Percentiles rank a stretch among this genome's conserved stretches.
phyloP scores from a whole-genome alignment of 30 jellyfish, hydroid and myxozoan species.

The Aurelia sp. region DNA sequence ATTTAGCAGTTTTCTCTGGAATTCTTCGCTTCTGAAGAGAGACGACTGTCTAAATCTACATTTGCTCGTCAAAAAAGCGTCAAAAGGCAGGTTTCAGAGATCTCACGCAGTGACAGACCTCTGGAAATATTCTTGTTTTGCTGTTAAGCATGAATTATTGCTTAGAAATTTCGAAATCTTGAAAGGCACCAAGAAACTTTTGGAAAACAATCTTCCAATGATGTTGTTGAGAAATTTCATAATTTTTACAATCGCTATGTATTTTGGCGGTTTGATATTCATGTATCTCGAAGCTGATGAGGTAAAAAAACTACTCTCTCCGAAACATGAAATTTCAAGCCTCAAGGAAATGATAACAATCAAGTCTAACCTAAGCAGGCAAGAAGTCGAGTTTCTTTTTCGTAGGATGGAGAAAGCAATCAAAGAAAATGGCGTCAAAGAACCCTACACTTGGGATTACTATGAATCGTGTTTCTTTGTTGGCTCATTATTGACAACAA shows the following conservation, averaged over 20 bases:
- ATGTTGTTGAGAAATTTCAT: conserved; percentile 44
- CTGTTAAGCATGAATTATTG: no score
- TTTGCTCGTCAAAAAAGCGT: no score
- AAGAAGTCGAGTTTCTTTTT: conserved; percentile 13
- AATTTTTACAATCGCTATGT: conserved; percentile 27
- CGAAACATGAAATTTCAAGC: conserved; percentile 17
- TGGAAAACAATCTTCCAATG: not conserved
- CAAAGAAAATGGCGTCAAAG: conserved; percentile 52
- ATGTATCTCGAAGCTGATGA: conserved; percentile 45
- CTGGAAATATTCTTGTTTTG: no score
- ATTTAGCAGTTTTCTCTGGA: no score
- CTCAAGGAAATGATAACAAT: not conserved
- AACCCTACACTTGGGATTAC: conserved; percentile 64
- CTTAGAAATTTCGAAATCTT: no score
- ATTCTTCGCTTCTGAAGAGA: no score
- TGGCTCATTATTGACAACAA: conserved; percentile 69
- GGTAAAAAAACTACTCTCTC: conserved; percentile 51
- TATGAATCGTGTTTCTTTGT: conserved; percentile 75
- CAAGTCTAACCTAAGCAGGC: conserved; percentile 3
- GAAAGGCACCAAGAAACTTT: no score
- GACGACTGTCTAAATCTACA: no score
- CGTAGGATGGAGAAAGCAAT: conserved; percentile 41
- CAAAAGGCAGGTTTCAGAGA: no score
- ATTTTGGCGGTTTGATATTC: conserved; percentile 58
- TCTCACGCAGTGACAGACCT: no score